These are phyloP conservation scores for Pygocentrus nattereri DNA, from an alignment of 2,797 vertebrate species.

Conservation along the genomic window DNA sequence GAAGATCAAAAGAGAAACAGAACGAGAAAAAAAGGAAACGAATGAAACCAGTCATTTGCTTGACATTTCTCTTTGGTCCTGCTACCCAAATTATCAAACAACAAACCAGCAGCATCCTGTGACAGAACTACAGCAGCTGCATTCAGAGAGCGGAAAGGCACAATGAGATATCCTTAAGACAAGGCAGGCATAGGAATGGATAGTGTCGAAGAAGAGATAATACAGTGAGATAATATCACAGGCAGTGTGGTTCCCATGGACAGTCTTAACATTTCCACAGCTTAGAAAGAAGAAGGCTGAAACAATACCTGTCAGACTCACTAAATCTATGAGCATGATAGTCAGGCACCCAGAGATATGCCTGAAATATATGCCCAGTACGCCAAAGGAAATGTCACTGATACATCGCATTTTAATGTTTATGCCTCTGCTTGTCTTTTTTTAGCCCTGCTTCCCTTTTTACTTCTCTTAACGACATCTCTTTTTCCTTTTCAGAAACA, in stretches of 20 bases:
- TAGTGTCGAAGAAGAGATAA: conserved; percentile 35
- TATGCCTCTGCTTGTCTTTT: conserved; percentile 39
- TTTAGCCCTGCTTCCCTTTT: conserved; percentile 32
- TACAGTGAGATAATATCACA: conserved; percentile 38
- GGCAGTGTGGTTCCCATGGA: conserved; percentile 19
- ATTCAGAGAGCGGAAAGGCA: conserved; percentile 7
- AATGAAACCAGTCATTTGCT: conserved; percentile 25
- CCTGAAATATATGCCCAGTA: conserved; percentile 42
- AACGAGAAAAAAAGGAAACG: conserved; percentile 33
- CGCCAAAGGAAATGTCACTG: conserved; percentile 47
- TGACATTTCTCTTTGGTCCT: conserved; percentile 44
- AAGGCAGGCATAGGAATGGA: conserved; percentile 37
- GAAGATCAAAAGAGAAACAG: conserved; percentile 23
- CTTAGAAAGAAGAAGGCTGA: conserved; percentile 28
- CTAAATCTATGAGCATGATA: conserved; percentile 40
- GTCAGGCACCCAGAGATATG: conserved; percentile 22
- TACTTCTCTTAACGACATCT: conserved; percentile 44
- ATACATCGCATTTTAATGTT: conserved; percentile 43
- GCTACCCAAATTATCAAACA: conserved; percentile 27
- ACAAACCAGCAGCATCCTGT: conserved; percentile 17
- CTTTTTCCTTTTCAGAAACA: conserved; percentile 1
- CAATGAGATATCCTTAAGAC: conserved; percentile 39
- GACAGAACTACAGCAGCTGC: conserved; percentile 10
- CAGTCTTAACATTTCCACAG: conserved; percentile 41
- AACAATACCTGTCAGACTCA: conserved; percentile 47